These are phyloP conservation scores for Ectemnius continuus DNA, from an alignment of 2,888 invertebrate species.

Conservation along the genomic window DNA sequence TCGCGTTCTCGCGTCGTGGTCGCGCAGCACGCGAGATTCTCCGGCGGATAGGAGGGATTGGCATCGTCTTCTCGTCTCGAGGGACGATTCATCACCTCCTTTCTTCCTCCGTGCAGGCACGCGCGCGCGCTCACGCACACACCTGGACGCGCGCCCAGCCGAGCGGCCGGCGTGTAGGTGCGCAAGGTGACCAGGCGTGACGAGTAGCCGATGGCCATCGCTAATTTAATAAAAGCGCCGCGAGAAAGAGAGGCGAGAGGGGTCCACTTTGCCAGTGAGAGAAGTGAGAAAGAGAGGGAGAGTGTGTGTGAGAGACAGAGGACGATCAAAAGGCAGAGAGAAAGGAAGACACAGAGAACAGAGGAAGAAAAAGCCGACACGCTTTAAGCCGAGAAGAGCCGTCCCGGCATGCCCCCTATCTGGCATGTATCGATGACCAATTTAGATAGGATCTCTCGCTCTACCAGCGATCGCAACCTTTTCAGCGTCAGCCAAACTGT, in stretches of 20 bases:
- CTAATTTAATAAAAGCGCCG: constrained; percentile 60
- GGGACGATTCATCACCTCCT: constrained; percentile 51
- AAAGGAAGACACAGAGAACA: no score
- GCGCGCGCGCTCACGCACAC: constrained; percentile 1
- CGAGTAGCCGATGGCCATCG: constrained; percentile 49
- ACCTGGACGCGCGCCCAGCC: background rate
- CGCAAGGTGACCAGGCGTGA: constrained; percentile 27
- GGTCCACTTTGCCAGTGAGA: background rate
- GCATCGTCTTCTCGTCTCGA: constrained; percentile 7
- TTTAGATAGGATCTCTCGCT: constrained; percentile 46
- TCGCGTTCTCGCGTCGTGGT: constrained; percentile 2
- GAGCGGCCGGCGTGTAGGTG: no score
- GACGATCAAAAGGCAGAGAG: background rate
- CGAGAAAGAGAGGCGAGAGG: constrained; percentile 2
- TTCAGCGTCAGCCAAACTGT: constrained; percentile 19
- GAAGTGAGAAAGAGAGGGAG: background rate
- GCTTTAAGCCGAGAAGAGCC: constrained; percentile 18
- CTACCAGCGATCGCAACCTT: constrained; percentile 8
- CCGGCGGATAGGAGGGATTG: constrained; percentile 21
- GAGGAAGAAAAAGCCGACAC: constrained; percentile 12
- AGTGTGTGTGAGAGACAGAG: background rate
- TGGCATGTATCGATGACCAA: constrained; percentile 57
- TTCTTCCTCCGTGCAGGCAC: constrained; percentile 26
- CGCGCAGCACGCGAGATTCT: constrained; percentile 30
- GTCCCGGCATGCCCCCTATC: constrained; percentile 31